Percentiles rank a stretch among this genome's conserved stretches.
phyloP scores from a whole-genome alignment of 2,888 invertebrate species.

The Mesoligia furuncula region DNA sequence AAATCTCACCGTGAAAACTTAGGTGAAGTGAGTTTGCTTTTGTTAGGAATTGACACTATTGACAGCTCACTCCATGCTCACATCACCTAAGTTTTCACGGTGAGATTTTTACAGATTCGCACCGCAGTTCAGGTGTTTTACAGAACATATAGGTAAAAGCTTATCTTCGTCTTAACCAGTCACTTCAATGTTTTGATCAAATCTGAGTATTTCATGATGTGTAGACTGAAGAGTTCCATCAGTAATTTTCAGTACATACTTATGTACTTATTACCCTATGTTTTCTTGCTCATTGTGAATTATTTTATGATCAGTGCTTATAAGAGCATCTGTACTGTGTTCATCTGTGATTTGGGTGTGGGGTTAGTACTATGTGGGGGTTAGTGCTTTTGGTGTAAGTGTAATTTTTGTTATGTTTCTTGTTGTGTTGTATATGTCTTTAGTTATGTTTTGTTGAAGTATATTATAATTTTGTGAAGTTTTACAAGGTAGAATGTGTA shows the following conservation, averaged over 20 bases:
- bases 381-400: not conserved
- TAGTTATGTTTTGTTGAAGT: not conserved
- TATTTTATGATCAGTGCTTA: not conserved
- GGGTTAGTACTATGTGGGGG: too few species aligned
- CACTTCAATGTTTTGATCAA: not conserved
- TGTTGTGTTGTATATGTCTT: not conserved
- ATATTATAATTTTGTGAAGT: not conserved
- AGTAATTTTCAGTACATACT: not conserved
- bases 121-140: too few species aligned
- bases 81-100: too few species aligned
- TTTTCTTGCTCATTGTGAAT: not conserved
- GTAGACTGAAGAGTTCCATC: not conserved
- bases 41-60: too few species aligned
- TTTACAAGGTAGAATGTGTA: not conserved
- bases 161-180: too few species aligned
- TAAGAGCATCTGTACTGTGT: not conserved
- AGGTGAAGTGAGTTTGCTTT: too few species aligned
- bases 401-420: not conserved
- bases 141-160: not conserved
- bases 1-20: too few species aligned
- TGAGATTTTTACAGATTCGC: too few species aligned
- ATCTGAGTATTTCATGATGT: not conserved
- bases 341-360: not conserved
- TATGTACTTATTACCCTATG: not conserved
- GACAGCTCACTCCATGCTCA: too few species aligned